These are phyloP conservation scores for Adelges cooleyi DNA, from an alignment of 1,140 invertebrate species.

Conservation along the genomic window DNA sequence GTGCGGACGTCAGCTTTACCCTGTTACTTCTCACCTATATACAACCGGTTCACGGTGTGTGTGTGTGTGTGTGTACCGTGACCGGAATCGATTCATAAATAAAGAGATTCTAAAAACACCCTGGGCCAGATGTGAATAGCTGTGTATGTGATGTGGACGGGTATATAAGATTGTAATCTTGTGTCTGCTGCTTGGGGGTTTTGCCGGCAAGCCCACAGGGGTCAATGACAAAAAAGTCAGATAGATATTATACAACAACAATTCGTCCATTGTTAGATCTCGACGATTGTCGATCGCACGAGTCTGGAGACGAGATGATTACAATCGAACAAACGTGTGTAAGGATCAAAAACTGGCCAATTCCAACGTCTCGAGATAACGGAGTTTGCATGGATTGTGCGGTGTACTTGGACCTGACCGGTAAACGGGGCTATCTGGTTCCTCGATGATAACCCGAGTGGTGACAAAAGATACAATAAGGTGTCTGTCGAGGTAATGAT, in stretches of 20 bases:
- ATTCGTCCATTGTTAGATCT: slow-evolving; percentile 23
- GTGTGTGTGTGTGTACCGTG: too few relatives aligned
- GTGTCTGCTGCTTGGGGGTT: neutral
- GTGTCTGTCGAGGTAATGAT: too few relatives aligned
- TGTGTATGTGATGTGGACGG: neutral
- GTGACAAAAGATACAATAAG: too few relatives aligned
- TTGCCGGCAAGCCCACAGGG: neutral
- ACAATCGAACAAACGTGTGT: slow-evolving; percentile 6
- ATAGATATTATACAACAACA: neutral
- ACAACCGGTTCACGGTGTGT: slow-evolving; percentile 9
- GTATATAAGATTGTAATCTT: slow-evolving; percentile 6
- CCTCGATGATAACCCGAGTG: too few relatives aligned
- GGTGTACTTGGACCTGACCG: too few relatives aligned
- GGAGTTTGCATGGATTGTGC: too few relatives aligned
- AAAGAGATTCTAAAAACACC: slow-evolving; percentile 23
- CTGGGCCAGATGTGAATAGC: slow-evolving; percentile 8
- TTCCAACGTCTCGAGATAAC: neutral
- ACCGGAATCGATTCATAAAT: slow-evolving; percentile 26
- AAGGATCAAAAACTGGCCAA: neutral
- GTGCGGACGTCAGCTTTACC: slow-evolving; percentile 12
- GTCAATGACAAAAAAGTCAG: slow-evolving; percentile 17
- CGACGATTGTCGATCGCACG: slow-evolving; percentile 2
- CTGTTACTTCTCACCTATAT: slow-evolving; percentile 20
- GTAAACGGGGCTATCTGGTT: too few relatives aligned
- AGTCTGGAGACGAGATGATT: neutral